Evolutionary conservation across 2,888 invertebrate species (phyloP), one percentile per base, ranked within the genome.

Genomic region (Andrena marginata): DNA sequence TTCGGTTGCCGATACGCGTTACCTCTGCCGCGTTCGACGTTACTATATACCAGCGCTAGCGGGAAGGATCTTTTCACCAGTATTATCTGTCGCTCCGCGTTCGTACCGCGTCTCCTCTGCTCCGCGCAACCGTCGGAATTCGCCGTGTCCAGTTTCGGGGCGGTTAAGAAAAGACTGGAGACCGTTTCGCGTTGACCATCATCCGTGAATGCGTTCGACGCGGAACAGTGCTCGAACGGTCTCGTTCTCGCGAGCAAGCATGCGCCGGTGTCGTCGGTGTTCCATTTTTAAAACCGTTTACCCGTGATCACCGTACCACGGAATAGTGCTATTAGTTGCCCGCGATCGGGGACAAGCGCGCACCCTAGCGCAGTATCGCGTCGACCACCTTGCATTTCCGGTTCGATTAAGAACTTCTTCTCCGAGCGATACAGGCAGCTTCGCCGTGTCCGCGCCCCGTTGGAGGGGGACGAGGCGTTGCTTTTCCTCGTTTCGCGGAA

Each of bases 231-330:
- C 51, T 63, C 63, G 35, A 60, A 51, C 62, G 33, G 54, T 76
- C 42, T 56, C 64, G 73, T 73, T 72, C 56, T 56, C 31, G 26
- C 74, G 63, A 76, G 33, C 35, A 13, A 48, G 33, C 59, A 33
- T 51, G 26, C 33, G 31, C 35, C 59, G 23, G 31, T 76, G 48
- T 23, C 49, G 42, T 76, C 73, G 54, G 42, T 54, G 54, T 76
- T 71, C 62, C 72, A 75, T 49, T n/a, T 71, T 49, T 23, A 62
- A 76, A 10, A 29, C 59, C 13, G 71, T 48, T 5, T 31, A 26
- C 35, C 42, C 70, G 29, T 62, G 33, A 10, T 70, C 56, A n/a
- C 33, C 33, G 33, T 74, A 35, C 59, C 49, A 49, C 48, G 10
- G 33, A 48, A 48, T 76, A 70, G 54, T 16, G 42, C 23, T 23